Percentiles rank a stretch among this genome's conserved stretches.
Conservation (phyloP, 2,797 vertebrate species). For the Hoplostethus atlanticus region DNA sequence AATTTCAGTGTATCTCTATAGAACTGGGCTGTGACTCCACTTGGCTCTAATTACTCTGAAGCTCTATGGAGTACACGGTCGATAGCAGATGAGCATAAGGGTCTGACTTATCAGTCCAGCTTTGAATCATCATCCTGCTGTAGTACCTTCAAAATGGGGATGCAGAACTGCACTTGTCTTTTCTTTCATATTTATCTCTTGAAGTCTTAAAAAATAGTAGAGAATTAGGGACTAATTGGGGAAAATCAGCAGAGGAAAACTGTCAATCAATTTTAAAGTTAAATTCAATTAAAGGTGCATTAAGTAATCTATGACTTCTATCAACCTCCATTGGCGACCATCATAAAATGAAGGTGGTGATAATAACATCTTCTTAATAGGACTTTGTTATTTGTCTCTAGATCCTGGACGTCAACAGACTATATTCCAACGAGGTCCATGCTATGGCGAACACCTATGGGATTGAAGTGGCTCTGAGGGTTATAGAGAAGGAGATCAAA, state of each 20-base stretch:
- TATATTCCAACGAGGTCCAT: slow-evolving; percentile 96
- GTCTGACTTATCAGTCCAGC: background rate
- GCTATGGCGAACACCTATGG: slow-evolving; percentile 94
- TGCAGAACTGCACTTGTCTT: no score
- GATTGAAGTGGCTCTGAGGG: slow-evolving; percentile 94
- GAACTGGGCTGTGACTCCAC: background rate
- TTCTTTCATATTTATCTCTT: background rate
- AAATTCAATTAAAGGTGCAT: no score
- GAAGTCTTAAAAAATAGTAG: background rate
- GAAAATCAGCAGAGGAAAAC: no score
- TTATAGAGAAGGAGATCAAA: slow-evolving; percentile 97
- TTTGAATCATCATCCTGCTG: background rate
- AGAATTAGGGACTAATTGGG: background rate
- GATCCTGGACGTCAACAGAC: slow-evolving; percentile 90
- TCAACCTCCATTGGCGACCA: no score
- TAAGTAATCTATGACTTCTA: no score
- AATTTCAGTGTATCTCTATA: no score
- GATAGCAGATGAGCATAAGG: no score
- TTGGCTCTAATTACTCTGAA: background rate
- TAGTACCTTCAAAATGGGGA: no score
- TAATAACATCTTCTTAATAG: background rate
- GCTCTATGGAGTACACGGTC: no score
- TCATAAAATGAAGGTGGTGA: background rate
- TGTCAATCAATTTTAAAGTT: no score
- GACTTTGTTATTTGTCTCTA: slow-evolving; percentile 59